Evolutionary conservation across 2,888 invertebrate species (phyloP), one percentile per base, ranked within the genome.

Genomic region (Calameuta pallipes): DNA sequence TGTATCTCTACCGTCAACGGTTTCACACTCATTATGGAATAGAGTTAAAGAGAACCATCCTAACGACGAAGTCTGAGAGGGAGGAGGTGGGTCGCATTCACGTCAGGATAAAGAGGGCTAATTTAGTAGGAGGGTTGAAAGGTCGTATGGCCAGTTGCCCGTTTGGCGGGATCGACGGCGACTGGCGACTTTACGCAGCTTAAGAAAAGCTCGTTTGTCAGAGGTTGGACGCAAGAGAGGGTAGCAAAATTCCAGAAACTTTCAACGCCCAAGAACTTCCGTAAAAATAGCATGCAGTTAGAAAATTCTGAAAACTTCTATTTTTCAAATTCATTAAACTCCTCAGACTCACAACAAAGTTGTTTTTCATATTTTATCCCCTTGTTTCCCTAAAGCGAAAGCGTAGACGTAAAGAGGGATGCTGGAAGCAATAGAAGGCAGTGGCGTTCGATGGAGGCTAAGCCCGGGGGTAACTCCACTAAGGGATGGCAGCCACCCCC

Each of bases 401-500:
- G 56, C 23, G 9, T 56, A 56, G 9, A 9, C 56, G 9, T 9
- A 56, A 23, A 56, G 2, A 9, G 6, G 23, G 56, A 23, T 23
- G 9, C 56, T 56, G 9, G 56, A 56, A 56, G 56, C 23, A 56
- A 56, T 56, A 23, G 56, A 56, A 56, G 56, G 56, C 56, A 56
- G 34, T 34, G 34, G 31, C 75, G 73, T 78, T 80, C 78, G 79
- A 79, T 82, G 71, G 78, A 75, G 79, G 80, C 77, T 83, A 77
- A 82, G 81, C 82, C 81, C 81, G 71, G 78, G 82, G 83, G 83
- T 80, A 76, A 82, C 71, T 84, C 79, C 79, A 77, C 82, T 80
- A 83, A 68, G 84, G 87, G 87, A 83, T 80, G 81, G 76, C 31
- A 33, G 3, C 85, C 87, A 87, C 87, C 90, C 90, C 87, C 87